Percentiles rank a stretch among this genome's conserved stretches.
These are phyloP conservation scores for Rhizoglyphus robini DNA, from an alignment of 1,140 invertebrate genomes.

Conservation along the genomic window DNA sequence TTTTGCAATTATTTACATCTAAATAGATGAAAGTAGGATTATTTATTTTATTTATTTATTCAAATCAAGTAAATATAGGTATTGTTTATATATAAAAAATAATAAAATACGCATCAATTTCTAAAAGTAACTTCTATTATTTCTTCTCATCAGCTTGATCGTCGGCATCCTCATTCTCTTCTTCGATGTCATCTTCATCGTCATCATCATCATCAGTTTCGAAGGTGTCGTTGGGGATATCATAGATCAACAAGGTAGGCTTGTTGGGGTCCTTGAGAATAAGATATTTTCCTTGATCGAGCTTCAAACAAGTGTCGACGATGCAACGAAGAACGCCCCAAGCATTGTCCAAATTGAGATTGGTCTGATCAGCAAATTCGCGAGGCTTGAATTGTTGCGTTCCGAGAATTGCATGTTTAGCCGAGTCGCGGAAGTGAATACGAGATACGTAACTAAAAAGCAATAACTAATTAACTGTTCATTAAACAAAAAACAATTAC, in stretches of 20 bases:
- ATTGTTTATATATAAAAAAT: background rate
- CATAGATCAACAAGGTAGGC: slow-evolving; percentile 86
- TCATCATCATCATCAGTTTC: slow-evolving; percentile 88
- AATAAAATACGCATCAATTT: background rate
- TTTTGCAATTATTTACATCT: no score
- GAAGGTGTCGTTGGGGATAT: slow-evolving; percentile 95
- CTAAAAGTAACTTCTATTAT: background rate
- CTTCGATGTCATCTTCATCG: slow-evolving; percentile 36
- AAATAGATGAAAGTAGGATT: no score
- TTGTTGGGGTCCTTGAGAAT: slow-evolving; percentile 99
- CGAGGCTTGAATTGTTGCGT: slow-evolving; percentile 97
- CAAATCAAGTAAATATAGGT: background rate
- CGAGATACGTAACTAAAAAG: slow-evolving; percentile 73
- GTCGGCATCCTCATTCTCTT: background rate
- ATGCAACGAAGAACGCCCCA: slow-evolving; percentile 98
- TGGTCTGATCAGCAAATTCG: slow-evolving; percentile 97
- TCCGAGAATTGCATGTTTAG: slow-evolving; percentile 91
- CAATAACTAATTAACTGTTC: no score
- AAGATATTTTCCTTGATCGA: slow-evolving; percentile 88
- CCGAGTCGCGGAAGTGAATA: slow-evolving; percentile 76
- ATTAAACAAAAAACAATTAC: slow-evolving; percentile 24
- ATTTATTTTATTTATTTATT: no score
- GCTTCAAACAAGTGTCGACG: slow-evolving; percentile 93
- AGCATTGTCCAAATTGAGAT: slow-evolving; percentile 97
- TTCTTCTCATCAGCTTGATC: background rate